phyloP scores from a whole-genome alignment of 2,797 vertebrate genomes.

The Lateolabrax maculatus region DNA sequence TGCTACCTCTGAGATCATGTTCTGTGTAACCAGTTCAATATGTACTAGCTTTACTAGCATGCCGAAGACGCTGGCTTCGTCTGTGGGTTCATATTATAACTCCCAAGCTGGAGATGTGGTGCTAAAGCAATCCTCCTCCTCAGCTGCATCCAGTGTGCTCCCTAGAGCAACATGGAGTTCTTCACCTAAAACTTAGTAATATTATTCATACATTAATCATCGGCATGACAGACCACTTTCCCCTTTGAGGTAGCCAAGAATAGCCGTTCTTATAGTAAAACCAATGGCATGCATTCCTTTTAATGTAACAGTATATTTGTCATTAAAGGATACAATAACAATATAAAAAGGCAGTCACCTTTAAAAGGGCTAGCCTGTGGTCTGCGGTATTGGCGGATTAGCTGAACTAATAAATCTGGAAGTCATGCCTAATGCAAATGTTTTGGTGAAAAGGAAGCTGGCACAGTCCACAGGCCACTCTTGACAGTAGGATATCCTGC shows the following conservation, averaged over 20 bases:
- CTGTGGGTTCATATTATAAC: conserved; percentile 60
- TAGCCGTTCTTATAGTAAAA: conserved; percentile 45
- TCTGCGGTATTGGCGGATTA: conserved; percentile 35
- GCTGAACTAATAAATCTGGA: conserved; percentile 43
- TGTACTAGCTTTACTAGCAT: conserved; percentile 71
- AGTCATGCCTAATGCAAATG: conserved; percentile 42
- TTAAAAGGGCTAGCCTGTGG: conserved; percentile 46
- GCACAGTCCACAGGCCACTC: not conserved
- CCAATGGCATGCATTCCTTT: conserved; percentile 18
- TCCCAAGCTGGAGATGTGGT: conserved; percentile 49
- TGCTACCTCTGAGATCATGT: conserved; percentile 73
- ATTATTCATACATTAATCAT: conserved; percentile 75
- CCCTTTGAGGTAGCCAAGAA: conserved; percentile 53
- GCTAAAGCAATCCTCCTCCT: conserved; percentile 52
- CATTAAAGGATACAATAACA: conserved; percentile 48
- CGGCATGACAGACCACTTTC: conserved; percentile 56
- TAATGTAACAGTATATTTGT: conserved; percentile 48
- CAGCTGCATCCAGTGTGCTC: conserved; percentile 53
- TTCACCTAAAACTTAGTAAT: conserved; percentile 64
- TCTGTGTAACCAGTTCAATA: conserved; percentile 70
- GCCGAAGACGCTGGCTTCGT: conserved; percentile 48
- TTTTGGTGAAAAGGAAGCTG: conserved; percentile 14
- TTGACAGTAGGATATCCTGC: conserved; percentile 42
- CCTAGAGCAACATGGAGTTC: conserved; percentile 56
- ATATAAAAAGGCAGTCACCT: conserved; percentile 40